Percentiles rank a stretch among this genome's conserved stretches.
phyloP scores from a whole-genome alignment of 2,113 vertebrate species.

The Polypterus senegalus region DNA sequence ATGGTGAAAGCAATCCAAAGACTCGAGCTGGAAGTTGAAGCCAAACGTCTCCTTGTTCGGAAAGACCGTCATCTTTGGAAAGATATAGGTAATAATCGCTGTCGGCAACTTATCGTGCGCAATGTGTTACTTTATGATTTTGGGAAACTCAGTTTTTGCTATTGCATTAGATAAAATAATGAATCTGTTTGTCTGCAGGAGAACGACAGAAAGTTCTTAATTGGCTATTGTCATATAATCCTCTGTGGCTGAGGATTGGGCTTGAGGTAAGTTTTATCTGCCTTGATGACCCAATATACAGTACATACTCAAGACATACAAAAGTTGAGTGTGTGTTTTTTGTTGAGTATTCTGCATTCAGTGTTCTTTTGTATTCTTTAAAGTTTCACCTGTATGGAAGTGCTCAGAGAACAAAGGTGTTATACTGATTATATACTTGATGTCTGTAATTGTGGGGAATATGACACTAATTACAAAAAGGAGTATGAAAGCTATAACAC shows the following conservation, averaged over 20 bases:
- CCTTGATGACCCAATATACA: too few species aligned
- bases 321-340: too few species aligned
- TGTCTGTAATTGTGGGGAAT: too few species aligned
- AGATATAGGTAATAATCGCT: slow-evolving; percentile 66
- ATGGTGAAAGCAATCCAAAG: slow-evolving; percentile 77
- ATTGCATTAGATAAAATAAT: background rate
- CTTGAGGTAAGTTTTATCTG: slow-evolving; percentile 62
- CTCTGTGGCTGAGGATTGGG: slow-evolving; percentile 86
- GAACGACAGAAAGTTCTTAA: slow-evolving; percentile 80
- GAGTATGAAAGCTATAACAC: too few species aligned
- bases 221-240: slow-evolving; percentile 88
- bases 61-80: slow-evolving; percentile 90
- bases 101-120: background rate
- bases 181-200: slow-evolving; percentile 39
- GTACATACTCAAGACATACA: too few species aligned
- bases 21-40: slow-evolving; percentile 78
- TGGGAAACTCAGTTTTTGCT: background rate
- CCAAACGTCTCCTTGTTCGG: slow-evolving; percentile 63
- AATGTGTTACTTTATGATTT: too few species aligned
- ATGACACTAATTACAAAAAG: too few species aligned
- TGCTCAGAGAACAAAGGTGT: too few species aligned
- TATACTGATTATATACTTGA: too few species aligned
- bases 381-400: too few species aligned
- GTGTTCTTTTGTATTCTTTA: too few species aligned
- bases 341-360: too few species aligned